Percentiles rank a stretch among this genome's conserved stretches.
phyloP scores from a whole-genome alignment of 2,113 vertebrate species.

The Indicator maculatus region DNA sequence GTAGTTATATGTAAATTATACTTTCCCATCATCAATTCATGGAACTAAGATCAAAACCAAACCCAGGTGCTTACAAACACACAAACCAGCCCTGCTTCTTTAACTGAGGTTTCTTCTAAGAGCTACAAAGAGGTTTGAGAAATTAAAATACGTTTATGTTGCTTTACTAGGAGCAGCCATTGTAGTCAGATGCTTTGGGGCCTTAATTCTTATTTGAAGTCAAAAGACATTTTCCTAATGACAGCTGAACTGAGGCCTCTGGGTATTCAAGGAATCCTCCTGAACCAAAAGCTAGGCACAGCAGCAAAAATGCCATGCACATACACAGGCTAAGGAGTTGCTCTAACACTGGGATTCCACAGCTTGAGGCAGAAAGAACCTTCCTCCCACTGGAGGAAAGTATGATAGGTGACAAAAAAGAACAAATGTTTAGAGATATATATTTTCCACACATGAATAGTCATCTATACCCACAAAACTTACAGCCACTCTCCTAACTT shows the following conservation, averaged over 20 bases:
- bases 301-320: background rate
- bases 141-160: background rate
- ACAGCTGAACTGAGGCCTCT: constrained; percentile 5
- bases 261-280: constrained; percentile 7
- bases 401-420: background rate
- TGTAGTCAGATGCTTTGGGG: background rate
- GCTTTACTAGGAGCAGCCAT: background rate
- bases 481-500: background rate
- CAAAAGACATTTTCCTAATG: background rate
- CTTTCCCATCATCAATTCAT: background rate
- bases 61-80: background rate
- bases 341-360: background rate
- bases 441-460: background rate
- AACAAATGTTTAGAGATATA: background rate
- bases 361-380: background rate
- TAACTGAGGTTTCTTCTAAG: background rate
- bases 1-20: background rate
- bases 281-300: background rate
- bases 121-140: background rate
- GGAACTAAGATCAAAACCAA: background rate
- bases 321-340: background rate
- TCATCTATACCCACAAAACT: background rate
- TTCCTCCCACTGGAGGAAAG: background rate
- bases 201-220: background rate
- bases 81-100: background rate